Evolutionary conservation across 1,140 invertebrate genomes (phyloP), one percentile per base, ranked within the genome.

Genomic region (Platyscapa corneri): DNA sequence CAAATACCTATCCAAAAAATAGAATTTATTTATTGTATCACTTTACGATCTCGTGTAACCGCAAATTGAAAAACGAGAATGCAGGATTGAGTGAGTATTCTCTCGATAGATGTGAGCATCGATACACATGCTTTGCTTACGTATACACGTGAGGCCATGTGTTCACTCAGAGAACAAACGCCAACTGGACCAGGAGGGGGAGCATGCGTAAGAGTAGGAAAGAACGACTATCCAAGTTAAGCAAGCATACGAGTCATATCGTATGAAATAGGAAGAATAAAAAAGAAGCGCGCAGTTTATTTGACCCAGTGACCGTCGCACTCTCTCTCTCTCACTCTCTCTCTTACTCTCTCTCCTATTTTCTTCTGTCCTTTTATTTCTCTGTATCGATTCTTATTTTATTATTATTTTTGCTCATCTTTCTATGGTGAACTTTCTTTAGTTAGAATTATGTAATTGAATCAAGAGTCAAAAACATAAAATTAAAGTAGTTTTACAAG

Each of bases 231-330:
- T 34, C 0, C 46, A 37, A 77, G 46, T 64, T 42, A 82, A 70
- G 67, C 46, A 72, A 60, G 78, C 49, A 64, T 67, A 76, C 10
- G 37, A 56, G 27, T 53, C 14, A 74, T 67, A 18, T 53, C 64
- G 20, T 39, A 78, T 37, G 76, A 78, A 64, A 3, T 37, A n/a
- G 77, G 20, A 60, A 67, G 60, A 80, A 23, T 37, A 27, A 46
- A 80, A 87, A 88, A 85, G 89, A 88, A 87, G 85, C 87, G 84
- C 88, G 88, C 88, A 89, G 88, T 89, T 89, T 89, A 90, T 92
- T 88, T 93, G 92, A 93, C 92, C 92, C 90, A 93, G 91, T 93
- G 90, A 93, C 91, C 92, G 90, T 91, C 88, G 88, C 89, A 86
- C 85, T 89, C 86, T 87, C 88, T 87, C 87, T 88, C 83, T 89